Percentiles rank a stretch among this genome's conserved stretches.
Evolutionary conservation across 2,888 invertebrate species (phyloP).

Genomic region (Brenthis hecate): DNA sequence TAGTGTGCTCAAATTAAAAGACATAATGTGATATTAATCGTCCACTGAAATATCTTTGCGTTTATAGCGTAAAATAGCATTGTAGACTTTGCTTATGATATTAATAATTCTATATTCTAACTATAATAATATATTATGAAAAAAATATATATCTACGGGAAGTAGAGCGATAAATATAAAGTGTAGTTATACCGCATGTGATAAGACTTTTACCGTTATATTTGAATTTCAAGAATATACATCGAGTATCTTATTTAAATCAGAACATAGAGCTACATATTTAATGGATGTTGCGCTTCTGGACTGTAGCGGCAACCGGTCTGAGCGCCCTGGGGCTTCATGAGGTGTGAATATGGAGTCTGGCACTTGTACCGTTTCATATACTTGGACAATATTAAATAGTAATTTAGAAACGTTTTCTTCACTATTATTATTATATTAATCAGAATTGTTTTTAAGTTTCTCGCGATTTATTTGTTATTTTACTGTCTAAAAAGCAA

Average conservation of each 20-base stretch:
- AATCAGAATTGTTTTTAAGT: not conserved
- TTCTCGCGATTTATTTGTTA: no score
- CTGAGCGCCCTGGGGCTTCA: slow-evolving; percentile 64
- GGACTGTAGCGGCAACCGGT: slow-evolving; percentile 51
- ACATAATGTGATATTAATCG: slow-evolving; percentile 40
- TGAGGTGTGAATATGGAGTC: slow-evolving; percentile 68
- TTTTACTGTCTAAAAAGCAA: no score
- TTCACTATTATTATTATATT: slow-evolving; percentile 25
- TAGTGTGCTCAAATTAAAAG: slow-evolving; percentile 65
- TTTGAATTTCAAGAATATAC: not conserved
- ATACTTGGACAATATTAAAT: slow-evolving; percentile 59
- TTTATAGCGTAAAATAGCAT: not conserved
- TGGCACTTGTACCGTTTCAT: slow-evolving; percentile 58
- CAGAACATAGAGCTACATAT: slow-evolving; percentile 1
- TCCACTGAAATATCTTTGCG: slow-evolving; percentile 22
- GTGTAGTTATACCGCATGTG: no score
- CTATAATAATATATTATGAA: no score
- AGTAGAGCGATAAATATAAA: no score
- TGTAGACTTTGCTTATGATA: no score
- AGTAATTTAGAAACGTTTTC: slow-evolving; percentile 37
- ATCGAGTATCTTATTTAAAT: not conserved
- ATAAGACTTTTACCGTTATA: not conserved
- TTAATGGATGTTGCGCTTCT: slow-evolving; percentile 9
- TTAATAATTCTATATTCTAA: no score
- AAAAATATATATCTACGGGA: no score